Evolutionary conservation across 2,113 vertebrate species (phyloP).

Genomic region (Canis aureus): DNA sequence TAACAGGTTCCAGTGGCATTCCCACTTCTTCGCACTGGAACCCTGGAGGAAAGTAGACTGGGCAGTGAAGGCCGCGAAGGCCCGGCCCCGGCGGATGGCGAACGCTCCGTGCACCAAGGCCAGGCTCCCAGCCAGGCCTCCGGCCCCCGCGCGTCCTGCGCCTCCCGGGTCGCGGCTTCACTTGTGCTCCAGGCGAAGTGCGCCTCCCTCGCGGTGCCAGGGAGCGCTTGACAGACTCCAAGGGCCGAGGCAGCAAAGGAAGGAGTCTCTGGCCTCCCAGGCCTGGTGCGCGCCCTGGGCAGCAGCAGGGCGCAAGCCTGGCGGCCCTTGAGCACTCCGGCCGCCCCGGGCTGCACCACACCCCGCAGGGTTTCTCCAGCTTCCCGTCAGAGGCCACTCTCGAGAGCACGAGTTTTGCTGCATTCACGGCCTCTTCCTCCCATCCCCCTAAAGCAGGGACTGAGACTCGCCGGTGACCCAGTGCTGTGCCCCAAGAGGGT

Average conservation of each 20-base stretch:
- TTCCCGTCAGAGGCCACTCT: not conserved
- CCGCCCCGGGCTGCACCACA: not conserved
- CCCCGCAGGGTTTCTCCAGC: not conserved
- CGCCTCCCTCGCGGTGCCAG: not conserved
- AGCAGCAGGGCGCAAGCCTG: not conserved
- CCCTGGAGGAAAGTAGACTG: not conserved
- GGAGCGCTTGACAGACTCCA: not conserved
- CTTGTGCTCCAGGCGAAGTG: not conserved
- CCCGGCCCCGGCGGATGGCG: rapidly evolving
- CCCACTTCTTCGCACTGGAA: not conserved
- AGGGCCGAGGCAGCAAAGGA: not conserved
- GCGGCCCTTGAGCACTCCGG: not conserved
- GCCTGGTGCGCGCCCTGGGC: not conserved
- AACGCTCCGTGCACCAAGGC: rapidly evolving
- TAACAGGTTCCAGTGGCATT: not conserved
- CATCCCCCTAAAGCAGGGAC: not conserved
- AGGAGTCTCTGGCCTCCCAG: rapidly evolving
- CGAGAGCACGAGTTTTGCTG: not conserved
- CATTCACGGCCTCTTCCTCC: not conserved
- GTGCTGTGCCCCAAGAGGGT: slow-evolving; percentile 59
- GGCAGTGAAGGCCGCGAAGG: rapidly evolving
- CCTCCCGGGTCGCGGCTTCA: not conserved
- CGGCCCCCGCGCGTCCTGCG: not conserved
- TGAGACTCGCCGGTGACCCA: slow-evolving; percentile 75
- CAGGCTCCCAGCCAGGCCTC: not conserved